These are phyloP conservation scores for Euplexia lucipara DNA, from an alignment of 2,888 invertebrate species.

Conservation along the genomic window DNA sequence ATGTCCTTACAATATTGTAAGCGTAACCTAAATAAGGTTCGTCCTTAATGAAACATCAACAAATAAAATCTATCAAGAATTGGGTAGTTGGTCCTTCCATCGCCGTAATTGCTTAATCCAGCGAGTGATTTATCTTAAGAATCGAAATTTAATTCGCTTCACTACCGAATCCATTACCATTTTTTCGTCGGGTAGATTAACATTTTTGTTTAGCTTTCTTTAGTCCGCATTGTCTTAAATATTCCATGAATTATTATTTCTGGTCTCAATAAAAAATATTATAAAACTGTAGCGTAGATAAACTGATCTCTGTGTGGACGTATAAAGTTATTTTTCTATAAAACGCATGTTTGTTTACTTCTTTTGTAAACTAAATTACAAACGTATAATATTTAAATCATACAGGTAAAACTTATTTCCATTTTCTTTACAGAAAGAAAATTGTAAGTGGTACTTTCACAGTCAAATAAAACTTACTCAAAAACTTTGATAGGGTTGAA, in stretches of 20 bases:
- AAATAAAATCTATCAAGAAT: constrained; percentile 54
- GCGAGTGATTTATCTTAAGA: constrained; percentile 49
- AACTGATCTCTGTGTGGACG: too few species aligned
- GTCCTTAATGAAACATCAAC: constrained; percentile 54
- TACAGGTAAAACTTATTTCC: constrained; percentile 8
- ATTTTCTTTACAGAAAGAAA: constrained; percentile 10
- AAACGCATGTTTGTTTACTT: too few species aligned
- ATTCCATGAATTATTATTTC: too few species aligned
- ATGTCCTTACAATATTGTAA: constrained; percentile 5
- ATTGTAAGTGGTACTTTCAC: not conserved
- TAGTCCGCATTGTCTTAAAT: constrained; percentile 2
- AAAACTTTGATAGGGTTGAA: not conserved
- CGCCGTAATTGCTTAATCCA: constrained; percentile 59
- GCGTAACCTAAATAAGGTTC: constrained; percentile 27
- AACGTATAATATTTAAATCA: too few species aligned
- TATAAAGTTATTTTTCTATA: too few species aligned
- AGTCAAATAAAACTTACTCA: not conserved
- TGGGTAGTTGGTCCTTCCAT: constrained; percentile 43
- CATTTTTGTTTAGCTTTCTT: not conserved
- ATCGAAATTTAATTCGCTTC: constrained; percentile 13
- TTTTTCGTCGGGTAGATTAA: not conserved
- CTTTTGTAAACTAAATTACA: too few species aligned
- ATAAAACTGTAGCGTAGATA: too few species aligned
- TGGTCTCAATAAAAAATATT: too few species aligned
- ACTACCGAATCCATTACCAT: not conserved